phyloP scores from a whole-genome alignment of 2,113 vertebrate species.

The Sander vitreus region DNA sequence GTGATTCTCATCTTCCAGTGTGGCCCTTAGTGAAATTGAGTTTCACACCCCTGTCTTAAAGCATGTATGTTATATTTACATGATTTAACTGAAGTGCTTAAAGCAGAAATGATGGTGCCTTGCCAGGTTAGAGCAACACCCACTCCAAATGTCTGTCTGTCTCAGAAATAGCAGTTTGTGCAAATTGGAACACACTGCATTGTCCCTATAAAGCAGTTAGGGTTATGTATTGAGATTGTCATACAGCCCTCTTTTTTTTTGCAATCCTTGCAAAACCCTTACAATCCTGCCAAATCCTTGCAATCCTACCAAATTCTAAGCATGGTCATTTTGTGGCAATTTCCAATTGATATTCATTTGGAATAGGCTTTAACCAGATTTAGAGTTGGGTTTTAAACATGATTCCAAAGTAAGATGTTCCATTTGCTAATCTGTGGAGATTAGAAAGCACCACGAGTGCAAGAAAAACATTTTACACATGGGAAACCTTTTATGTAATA shows the following conservation, averaged over 20 bases:
- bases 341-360: background rate
- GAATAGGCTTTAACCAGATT: conserved; percentile 44
- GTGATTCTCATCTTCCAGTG: no score
- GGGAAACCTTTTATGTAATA: background rate
- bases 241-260: background rate
- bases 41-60: no score
- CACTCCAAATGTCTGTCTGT: no score
- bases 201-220: background rate
- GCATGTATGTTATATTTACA: no score
- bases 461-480: conserved; percentile 2
- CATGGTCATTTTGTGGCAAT: background rate
- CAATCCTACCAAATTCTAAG: conserved; percentile 32
- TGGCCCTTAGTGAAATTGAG: no score
- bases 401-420: conserved; percentile 37
- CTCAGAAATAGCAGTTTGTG: background rate
- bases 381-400: conserved; percentile 44
- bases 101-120: no score
- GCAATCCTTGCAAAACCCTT: conserved; percentile 35
- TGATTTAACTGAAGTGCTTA: no score
- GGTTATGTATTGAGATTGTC: conserved; percentile 17
- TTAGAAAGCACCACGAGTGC: conserved; percentile 8
- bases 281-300: conserved; percentile 51
- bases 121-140: no score
- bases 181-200: background rate
- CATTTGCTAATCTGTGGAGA: conserved; percentile 43